Conservation (phyloP, 2,113 vertebrate genomes). For the Philantomba maxwellii region DNA sequence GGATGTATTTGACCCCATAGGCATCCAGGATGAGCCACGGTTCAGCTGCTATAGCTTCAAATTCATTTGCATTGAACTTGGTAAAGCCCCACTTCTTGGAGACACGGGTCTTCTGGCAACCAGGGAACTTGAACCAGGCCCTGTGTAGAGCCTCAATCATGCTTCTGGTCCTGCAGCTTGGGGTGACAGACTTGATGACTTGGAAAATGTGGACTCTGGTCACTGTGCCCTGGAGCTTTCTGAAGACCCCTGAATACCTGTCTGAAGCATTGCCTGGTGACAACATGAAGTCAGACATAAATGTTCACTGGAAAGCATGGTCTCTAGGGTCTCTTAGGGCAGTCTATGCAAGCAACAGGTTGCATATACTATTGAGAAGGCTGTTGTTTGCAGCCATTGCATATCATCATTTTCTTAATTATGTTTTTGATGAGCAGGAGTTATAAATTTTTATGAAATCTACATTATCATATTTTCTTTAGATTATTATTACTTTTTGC, state of each 20-base stretch:
- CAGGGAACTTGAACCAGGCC: not conserved
- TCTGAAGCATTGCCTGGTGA: not conserved
- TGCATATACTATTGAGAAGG: not conserved
- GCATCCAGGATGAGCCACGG: not conserved
- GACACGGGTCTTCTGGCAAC: not conserved
- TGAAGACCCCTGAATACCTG: not conserved
- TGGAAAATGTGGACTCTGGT: not conserved
- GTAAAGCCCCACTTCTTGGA: not conserved
- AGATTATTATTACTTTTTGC: not conserved
- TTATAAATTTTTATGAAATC: conserved; percentile 3
- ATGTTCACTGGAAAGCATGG: not conserved
- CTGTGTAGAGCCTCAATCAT: not conserved
- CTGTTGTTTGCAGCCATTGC: not conserved
- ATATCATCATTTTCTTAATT: not conserved
- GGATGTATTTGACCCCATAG: not conserved
- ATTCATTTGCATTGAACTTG: not conserved
- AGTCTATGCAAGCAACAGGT: not conserved
- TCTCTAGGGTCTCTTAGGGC: not conserved
- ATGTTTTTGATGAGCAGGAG: not conserved
- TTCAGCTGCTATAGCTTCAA: not conserved
- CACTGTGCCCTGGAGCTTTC: not conserved
- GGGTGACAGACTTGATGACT: not conserved
- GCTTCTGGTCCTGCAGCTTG: not conserved
- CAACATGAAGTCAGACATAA: not conserved
- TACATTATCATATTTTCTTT: not conserved